Evolutionary conservation across 2,113 vertebrate genomes (phyloP).

Genomic region (Zootoca vivipara): DNA sequence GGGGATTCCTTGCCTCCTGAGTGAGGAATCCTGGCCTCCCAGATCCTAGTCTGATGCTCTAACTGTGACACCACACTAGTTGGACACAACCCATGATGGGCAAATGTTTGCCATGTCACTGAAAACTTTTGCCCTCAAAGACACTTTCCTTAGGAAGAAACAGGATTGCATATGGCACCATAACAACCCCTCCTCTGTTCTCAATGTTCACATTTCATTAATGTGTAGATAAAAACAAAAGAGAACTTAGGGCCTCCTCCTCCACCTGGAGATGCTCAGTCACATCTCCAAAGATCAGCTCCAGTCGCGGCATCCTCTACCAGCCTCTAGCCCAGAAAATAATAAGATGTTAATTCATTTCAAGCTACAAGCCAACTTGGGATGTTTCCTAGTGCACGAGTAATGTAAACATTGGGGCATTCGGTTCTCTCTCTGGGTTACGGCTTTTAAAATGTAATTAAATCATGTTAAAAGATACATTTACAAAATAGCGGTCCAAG

Average conservation of each 20-base stretch:
- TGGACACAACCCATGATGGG: background rate
- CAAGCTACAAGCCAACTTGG: conserved; percentile 13
- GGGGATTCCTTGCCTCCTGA: no score
- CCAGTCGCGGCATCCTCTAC: background rate
- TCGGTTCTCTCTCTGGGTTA: conserved; percentile 33
- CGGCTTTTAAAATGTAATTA: conserved; percentile 53
- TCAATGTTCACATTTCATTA: conserved; percentile 36
- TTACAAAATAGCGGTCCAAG: conserved; percentile 6
- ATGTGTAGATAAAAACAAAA: background rate
- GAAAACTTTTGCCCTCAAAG: conserved; percentile 58
- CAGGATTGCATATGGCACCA: background rate
- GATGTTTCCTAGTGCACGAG: conserved; percentile 27
- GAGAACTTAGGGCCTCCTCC: background rate
- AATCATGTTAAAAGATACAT: conserved; percentile 40
- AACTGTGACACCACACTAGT: no score
- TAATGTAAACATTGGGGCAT: conserved; percentile 36
- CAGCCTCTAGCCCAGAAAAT: background rate
- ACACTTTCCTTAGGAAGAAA: conserved; percentile 59
- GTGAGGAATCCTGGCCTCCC: no score
- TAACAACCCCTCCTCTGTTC: conserved; percentile 19
- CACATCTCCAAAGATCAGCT: background rate
- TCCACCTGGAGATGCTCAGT: background rate
- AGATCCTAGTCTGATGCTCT: no score
- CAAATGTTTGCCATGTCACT: background rate
- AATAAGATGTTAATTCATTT: conserved; percentile 37